Evolutionary conservation across 2,797 vertebrate species (phyloP), one percentile per base, ranked within the genome.

Genomic region (Pteronotus mesoamericanus): DNA sequence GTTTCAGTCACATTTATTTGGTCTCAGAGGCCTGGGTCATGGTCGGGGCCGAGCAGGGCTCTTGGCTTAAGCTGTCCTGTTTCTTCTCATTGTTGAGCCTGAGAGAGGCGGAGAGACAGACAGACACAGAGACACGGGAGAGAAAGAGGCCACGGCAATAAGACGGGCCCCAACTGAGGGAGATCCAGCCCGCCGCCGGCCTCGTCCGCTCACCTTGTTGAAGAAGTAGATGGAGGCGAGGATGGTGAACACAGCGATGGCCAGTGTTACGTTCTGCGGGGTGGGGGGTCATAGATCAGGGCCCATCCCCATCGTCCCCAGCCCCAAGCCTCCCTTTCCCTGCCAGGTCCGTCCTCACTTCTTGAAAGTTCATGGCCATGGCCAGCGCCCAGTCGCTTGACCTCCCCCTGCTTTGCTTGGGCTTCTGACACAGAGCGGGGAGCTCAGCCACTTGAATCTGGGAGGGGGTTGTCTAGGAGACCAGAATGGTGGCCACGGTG

Each of bases 221-320:
- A 98, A 98, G 97, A 98, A 97, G 79, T 98, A 98, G 83, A 97
- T 86, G 94, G 97, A 97, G 12, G 97, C 71, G 0, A 98, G 66
- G 91, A 98, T 96, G 86, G 97, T 98, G 77, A 98, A 89, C 7
- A 96, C 86, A 0, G 97, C 97, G 5, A 97, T 94, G 89, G 97
- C 97, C 95, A 97, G 19, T 21, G 97, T 97, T 64, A 97, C 97
- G 6, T 97, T 97, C 97, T 98, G 61, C 61, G 10, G 89, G 75
- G 55, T 14, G 26, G 59, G 48, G 39, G 44, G 83, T 61, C 83
- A 86, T 82, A 87, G 57, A 86, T 97, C 71, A 95, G 94, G 32
- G 3, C 32, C 55, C 9, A 6, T 1, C 22, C 55, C 48, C 48
- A 9, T 11, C 2, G 21, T 14, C 12, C 29, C 79, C 1, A 0